These are phyloP conservation scores for Metallyticus violacea DNA, from an alignment of 2,888 invertebrate species.

Conservation along the genomic window DNA sequence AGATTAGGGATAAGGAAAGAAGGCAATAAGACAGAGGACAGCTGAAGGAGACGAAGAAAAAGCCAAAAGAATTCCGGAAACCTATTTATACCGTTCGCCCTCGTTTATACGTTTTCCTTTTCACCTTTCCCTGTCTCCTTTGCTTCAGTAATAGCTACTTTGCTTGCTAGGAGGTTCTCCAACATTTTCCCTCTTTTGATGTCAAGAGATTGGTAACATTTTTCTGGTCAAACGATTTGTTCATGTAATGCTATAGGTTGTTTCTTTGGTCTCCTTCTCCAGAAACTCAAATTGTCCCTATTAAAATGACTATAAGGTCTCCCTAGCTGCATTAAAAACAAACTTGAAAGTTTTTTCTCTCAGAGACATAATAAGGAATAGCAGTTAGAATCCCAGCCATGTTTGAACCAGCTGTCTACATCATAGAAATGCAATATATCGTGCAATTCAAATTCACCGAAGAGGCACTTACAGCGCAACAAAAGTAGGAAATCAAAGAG, in stretches of 20 bases:
- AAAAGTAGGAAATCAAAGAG: not conserved
- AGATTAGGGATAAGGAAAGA: not conserved
- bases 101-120: not conserved
- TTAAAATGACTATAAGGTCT: not conserved
- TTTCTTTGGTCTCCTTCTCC: conserved; percentile 1
- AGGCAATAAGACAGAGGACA: not conserved
- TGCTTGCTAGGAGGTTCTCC: not conserved
- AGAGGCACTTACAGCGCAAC: not conserved
- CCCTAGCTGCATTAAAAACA: not conserved
- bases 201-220: conserved; percentile 26
- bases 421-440: not conserved
- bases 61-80: not conserved
- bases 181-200: conserved; percentile 1
- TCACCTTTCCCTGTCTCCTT: not conserved
- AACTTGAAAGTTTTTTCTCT: not conserved
- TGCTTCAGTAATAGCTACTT: not conserved
- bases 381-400: not conserved
- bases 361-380: conserved; percentile 10
- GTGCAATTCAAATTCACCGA: not conserved
- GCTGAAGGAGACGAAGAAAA: not conserved
- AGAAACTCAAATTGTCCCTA: not conserved
- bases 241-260: conserved; percentile 14
- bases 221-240: conserved; percentile 29
- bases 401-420: not conserved
- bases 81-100: not conserved